A percentile compares a stretch with the other conserved stretches of the same genome.
phyloP scores from a whole-genome alignment of 2,113 vertebrate species.

The Pangasianodon hypophthalmus region DNA sequence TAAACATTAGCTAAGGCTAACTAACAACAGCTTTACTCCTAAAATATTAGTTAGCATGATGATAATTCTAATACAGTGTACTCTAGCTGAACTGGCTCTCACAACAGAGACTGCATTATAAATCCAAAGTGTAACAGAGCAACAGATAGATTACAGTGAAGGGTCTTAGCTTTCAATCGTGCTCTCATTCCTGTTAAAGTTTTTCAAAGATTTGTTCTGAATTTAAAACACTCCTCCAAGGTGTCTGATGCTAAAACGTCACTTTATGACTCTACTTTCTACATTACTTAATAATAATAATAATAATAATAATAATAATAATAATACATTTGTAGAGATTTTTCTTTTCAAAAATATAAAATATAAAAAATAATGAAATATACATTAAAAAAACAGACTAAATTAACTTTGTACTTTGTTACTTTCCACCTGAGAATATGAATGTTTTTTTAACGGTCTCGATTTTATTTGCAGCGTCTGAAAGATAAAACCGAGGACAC shows the following conservation, averaged over 20 bases:
- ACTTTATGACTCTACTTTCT: no score
- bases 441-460: not conserved
- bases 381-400: not conserved
- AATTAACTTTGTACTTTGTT: not conserved
- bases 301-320: no score
- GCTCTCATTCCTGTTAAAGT: not conserved
- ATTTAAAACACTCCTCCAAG: no score
- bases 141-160: not conserved
- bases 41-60: not conserved
- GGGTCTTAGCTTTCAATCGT: not conserved
- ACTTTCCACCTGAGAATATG: not conserved
- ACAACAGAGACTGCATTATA: no score
- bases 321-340: not conserved
- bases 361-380: not conserved
- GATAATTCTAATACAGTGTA: not conserved
- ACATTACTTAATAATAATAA: no score
- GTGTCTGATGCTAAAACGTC: no score
- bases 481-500: constrained; percentile 47
- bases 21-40: not conserved
- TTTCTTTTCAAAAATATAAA: not conserved
- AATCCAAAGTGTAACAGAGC: no score
- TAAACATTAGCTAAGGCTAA: not conserved
- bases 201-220: not conserved
- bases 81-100: not conserved
- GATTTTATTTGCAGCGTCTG: constrained; percentile 53